Evolutionary conservation across 2,113 vertebrate genomes (phyloP).

Genomic region (Epinephelus moara): DNA sequence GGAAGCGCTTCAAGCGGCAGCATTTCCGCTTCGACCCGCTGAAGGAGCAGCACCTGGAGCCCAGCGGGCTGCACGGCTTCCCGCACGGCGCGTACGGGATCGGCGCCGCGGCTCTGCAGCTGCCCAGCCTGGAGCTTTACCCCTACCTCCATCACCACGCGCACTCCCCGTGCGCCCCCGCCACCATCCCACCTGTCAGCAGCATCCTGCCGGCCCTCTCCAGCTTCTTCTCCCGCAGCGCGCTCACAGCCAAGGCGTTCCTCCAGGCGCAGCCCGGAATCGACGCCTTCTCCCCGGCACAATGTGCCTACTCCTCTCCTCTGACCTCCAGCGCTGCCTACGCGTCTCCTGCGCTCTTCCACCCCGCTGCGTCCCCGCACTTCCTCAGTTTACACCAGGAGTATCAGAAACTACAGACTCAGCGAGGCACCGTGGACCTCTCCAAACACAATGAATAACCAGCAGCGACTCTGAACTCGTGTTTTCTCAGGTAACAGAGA

Average conservation of each 20-base stretch:
- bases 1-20: constrained; percentile 88
- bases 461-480: constrained; percentile 32
- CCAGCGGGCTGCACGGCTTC: constrained; percentile 71
- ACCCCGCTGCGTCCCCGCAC: constrained; percentile 77
- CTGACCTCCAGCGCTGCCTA: constrained; percentile 69
- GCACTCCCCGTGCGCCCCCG: constrained; percentile 69
- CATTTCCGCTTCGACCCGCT: constrained; percentile 81
- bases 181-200: constrained; percentile 81
- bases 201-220: constrained; percentile 85
- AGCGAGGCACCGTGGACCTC: constrained; percentile 63
- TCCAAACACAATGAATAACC: constrained; percentile 73
- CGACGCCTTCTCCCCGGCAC: constrained; percentile 72
- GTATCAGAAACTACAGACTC: constrained; percentile 81
- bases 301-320: constrained; percentile 67
- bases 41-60: constrained; percentile 81
- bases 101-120: constrained; percentile 76
- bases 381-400: constrained; percentile 81
- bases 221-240: constrained; percentile 82
- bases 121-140: constrained; percentile 83
- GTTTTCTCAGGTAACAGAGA: constrained; percentile 82
- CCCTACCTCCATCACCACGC: constrained; percentile 78
- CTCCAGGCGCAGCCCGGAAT: constrained; percentile 76
- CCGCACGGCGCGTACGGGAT: constrained; percentile 80
- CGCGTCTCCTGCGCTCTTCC: constrained; percentile 77
- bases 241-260: constrained; percentile 81